phyloP scores from a whole-genome alignment of 92 coral and sea anemone genomes.

The Actinostola sp. region DNA sequence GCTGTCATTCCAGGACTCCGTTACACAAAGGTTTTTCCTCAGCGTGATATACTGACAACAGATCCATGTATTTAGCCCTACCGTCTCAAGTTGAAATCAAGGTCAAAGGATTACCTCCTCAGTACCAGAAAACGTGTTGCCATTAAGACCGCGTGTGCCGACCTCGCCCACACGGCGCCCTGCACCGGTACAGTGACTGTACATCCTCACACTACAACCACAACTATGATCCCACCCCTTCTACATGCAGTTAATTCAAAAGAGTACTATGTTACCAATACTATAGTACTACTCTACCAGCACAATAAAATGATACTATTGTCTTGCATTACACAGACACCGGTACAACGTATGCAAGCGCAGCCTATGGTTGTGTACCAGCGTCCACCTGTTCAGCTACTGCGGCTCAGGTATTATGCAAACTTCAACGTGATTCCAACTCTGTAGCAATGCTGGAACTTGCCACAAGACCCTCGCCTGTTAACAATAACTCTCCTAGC shows the following conservation, averaged over 20 bases:
- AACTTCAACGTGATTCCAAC: slow-evolving; percentile 2
- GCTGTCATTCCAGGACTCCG: slow-evolving; percentile 72
- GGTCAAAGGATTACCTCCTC: slow-evolving; percentile 16
- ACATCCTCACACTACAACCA: slow-evolving; percentile 81
- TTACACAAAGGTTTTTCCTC: slow-evolving; percentile 38
- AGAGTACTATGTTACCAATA: slow-evolving; percentile 15
- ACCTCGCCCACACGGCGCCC: slow-evolving; percentile 52
- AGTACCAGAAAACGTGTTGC: slow-evolving; percentile 1
- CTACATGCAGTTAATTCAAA: slow-evolving; percentile 12
- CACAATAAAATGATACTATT: too few relatives aligned
- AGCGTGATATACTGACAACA: slow-evolving; percentile 26
- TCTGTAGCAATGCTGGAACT: not conserved
- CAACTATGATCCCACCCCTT: slow-evolving; percentile 39
- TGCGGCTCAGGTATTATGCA: not conserved
- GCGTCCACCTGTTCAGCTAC: slow-evolving; percentile 1
- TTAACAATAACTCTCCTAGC: too few relatives aligned
- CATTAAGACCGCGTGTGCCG: slow-evolving; percentile 8
- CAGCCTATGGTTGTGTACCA: slow-evolving; percentile 3
- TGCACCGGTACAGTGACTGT: slow-evolving; percentile 90
- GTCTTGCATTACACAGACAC: too few relatives aligned
- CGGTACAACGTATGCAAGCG: not conserved
- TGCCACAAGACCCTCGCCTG: too few relatives aligned
- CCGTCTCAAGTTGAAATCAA: not conserved
- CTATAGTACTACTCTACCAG: slow-evolving; percentile 1
- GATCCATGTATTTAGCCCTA: not conserved